Evolutionary conservation across 2,113 vertebrate species (phyloP).

Genomic region (Antechinus stuartii): DNA sequence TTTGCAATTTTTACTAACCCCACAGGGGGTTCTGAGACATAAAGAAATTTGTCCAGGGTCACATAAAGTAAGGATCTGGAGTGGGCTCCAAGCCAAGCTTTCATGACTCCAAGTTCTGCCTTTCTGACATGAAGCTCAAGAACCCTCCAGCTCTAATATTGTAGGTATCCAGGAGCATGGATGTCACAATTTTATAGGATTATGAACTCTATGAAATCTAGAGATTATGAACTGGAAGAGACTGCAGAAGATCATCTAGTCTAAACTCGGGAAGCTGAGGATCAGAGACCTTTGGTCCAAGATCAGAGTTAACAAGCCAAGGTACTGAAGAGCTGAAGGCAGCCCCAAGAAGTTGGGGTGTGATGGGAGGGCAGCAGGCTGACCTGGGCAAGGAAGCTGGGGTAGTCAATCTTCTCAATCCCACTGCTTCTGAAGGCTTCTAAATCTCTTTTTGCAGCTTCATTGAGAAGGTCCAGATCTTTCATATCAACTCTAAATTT

Average conservation of each 20-base stretch:
- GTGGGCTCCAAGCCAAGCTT: background rate
- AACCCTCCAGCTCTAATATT: background rate
- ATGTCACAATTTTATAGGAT: background rate
- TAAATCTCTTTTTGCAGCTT: conserved; percentile 78
- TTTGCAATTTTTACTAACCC: background rate
- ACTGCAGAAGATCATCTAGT: background rate
- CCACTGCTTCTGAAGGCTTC: conserved; percentile 78
- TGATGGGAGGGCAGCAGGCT: background rate
- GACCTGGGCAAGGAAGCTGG: conserved; percentile 81
- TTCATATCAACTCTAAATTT: conserved; percentile 67
- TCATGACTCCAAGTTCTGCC: background rate
- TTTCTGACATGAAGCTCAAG: background rate
- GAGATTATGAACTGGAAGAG: background rate
- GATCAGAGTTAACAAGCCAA: background rate
- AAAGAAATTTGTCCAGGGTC: background rate
- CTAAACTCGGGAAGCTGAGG: background rate
- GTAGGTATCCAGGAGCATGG: background rate
- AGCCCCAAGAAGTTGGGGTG: background rate
- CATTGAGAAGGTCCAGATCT: conserved; percentile 74
- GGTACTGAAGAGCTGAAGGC: background rate
- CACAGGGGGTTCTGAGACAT: background rate
- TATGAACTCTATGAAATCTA: too few relatives aligned
- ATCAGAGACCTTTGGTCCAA: background rate
- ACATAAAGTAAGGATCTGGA: background rate
- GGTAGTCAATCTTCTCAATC: conserved; percentile 69